A percentile compares a stretch with the other conserved stretches of the same genome.
These are phyloP conservation scores for Fregetta grallaria DNA, from an alignment of 2,113 vertebrate genomes.

Conservation along the genomic window DNA sequence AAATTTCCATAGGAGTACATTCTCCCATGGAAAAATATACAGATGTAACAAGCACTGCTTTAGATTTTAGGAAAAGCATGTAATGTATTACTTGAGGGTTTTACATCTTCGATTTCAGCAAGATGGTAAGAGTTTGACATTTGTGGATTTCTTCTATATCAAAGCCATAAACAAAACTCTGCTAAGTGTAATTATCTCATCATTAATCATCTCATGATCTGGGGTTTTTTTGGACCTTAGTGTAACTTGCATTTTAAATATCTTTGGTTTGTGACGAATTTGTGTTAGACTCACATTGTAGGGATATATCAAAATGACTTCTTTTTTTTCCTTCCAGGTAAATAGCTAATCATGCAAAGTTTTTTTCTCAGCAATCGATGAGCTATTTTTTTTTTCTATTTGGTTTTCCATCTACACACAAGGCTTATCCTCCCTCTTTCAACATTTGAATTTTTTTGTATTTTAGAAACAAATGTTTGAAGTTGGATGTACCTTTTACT, in stretches of 20 bases:
- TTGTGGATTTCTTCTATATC: neutral
- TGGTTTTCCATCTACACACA: neutral
- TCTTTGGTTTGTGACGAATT: neutral
- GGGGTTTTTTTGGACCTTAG: neutral
- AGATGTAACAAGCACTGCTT: neutral
- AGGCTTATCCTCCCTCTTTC: neutral
- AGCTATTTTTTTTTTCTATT: neutral
- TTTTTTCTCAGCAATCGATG: neutral
- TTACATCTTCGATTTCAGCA: neutral
- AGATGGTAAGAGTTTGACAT: neutral
- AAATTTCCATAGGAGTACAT: neutral
- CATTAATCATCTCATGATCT: neutral
- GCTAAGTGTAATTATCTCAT: neutral
- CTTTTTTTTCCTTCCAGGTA: neutral
- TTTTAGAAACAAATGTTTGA: neutral
- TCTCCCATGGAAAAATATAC: neutral
- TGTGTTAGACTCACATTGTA: neutral
- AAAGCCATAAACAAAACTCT: neutral
- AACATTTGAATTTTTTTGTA: neutral
- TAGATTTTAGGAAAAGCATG: neutral
- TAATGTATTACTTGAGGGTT: neutral
- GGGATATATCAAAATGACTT: neutral
- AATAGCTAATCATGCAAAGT: neutral
- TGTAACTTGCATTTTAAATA: neutral
- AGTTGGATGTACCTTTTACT: neutral